Base-by-base conservation (phyloP, 2,888 invertebrate genomes). In the Pseudoips prasinana region DNA sequence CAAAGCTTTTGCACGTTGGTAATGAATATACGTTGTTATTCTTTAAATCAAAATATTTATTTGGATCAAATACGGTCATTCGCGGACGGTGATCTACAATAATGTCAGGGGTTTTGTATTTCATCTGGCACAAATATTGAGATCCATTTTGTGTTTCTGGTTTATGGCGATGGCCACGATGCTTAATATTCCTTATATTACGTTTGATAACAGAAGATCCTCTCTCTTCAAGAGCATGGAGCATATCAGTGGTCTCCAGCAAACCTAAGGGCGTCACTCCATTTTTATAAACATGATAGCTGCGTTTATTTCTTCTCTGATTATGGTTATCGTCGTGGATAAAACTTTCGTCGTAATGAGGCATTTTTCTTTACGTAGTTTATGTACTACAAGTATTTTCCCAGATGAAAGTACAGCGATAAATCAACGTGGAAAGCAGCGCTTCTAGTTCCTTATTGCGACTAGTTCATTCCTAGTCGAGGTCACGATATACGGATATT, bases 281-380 rank as follows among this genome's bases (percentile, higher is more conserved):
- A 59, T 76, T 82, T 64, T 88, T 90, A 46, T 86, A 86, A 18
- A 90, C 88, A 33, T 81, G 81, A 58, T 90, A 90, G 55, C 89
- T 90, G 29, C 89, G 75, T 50, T 90, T 90, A 58, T 89, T 88
- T 53, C 80, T 72, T 53, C 84, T 73, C 51, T 89, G 89, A 60
- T 90, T 90, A 34, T 74, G 66, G 62, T 80, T 87, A 51, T 90
- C 89, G 43, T 85, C 84, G 31, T 81, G 64, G 41, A 90, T 84
- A 59, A 90, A 90, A 60, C 80, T 89, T 65, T 89, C 89, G 51
- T 89, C 89, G 70, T 89, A 89, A 63, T 89, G 81, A 45, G 89
- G 89, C 89, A 89, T 89, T 46, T 67, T 79, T 41, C n/a, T 25
- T 39, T 30, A 18, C 28, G 5, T 7, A 11, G 11, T 33, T 14